phyloP scores from a whole-genome alignment of 2,113 vertebrate genomes.

The Cochlearius cochlearius region DNA sequence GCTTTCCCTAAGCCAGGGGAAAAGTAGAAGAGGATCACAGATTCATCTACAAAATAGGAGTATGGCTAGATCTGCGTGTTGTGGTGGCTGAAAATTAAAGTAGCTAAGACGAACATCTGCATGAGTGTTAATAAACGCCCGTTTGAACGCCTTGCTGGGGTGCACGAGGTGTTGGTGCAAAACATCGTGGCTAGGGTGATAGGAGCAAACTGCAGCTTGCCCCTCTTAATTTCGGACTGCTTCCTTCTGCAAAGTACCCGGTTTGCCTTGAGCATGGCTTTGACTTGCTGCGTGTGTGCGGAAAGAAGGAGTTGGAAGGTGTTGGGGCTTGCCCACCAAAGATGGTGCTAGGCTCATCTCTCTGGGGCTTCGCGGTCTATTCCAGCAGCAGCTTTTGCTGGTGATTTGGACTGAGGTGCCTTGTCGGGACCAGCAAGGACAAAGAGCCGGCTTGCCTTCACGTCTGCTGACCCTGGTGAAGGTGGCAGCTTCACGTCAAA shows the following conservation, averaged over 20 bases:
- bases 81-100: not conserved
- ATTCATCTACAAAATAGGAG: not conserved
- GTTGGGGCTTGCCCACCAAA: not conserved
- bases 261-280: too few relatives aligned
- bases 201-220: not conserved
- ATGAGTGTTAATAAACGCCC: not conserved
- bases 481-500: not conserved
- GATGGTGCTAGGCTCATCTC: not conserved
- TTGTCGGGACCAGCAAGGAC: accelerated
- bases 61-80: not conserved
- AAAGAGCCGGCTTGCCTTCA: not conserved
- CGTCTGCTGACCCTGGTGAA: not conserved
- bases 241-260: not conserved
- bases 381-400: not conserved
- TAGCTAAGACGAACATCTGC: not conserved
- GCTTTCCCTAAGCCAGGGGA: not conserved
- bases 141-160: not conserved
- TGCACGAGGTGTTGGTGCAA: not conserved
- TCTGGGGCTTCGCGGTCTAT: not conserved
- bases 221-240: not conserved
- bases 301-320: not conserved
- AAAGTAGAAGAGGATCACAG: not conserved
- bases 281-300: accelerated
- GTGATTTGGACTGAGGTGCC: accelerated
- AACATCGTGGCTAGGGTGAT: not conserved